A percentile compares a stretch with the other conserved stretches of the same genome.
Evolutionary conservation across 2,113 vertebrate species (phyloP).

Genomic region (Austrofundulus limnaeus): DNA sequence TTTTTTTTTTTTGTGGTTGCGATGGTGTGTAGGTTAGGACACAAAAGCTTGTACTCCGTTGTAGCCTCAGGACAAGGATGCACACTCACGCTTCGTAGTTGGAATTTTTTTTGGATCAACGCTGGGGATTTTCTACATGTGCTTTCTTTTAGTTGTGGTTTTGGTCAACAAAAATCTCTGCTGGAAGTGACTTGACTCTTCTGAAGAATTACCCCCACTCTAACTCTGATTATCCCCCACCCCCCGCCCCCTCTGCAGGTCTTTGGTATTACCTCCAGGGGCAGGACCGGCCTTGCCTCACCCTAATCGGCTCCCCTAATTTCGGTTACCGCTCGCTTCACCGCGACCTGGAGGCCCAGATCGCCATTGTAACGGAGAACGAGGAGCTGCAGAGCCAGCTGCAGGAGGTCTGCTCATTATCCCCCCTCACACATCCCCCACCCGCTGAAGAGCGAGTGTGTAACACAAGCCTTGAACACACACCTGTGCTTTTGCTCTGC

Average conservation of each 20-base stretch:
- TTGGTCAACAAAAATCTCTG: conserved; percentile 33
- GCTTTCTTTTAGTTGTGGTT: conserved; percentile 69
- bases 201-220: conserved; percentile 34
- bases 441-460: conserved; percentile 16
- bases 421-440: neutral
- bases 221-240: conserved; percentile 14
- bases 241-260: conserved; percentile 73
- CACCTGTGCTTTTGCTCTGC: conserved; percentile 33
- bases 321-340: conserved; percentile 97
- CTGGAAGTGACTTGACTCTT: conserved; percentile 25
- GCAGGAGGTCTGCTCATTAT: conserved; percentile 82
- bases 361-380: conserved; percentile 93
- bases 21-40: conserved; percentile 56
- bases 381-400: conserved; percentile 87
- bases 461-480: conserved; percentile 4
- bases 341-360: conserved; percentile 95
- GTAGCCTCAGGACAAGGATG: conserved; percentile 55
- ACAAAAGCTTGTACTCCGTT: conserved; percentile 30
- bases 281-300: conserved; percentile 89
- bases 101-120: conserved; percentile 63
- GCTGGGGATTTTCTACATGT: conserved; percentile 67
- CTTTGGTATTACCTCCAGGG: conserved; percentile 95
- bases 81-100: conserved; percentile 61
- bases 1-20: conserved; percentile 41
- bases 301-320: conserved; percentile 96